Conservation (phyloP, 2,113 vertebrate genomes). For the Perca fluviatilis region DNA sequence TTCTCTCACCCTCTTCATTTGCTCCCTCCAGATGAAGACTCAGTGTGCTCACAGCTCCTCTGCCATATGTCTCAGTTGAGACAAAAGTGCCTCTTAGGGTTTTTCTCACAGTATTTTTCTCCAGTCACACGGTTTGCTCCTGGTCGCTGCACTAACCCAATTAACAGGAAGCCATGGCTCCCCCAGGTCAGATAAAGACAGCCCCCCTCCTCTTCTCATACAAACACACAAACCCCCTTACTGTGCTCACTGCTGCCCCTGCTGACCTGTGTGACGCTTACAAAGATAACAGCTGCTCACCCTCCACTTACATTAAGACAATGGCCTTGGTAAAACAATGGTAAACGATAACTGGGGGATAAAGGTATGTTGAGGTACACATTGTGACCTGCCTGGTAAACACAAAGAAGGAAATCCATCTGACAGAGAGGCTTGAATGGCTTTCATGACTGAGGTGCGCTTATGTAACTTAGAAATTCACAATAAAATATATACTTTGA, state of each 20-base stretch:
- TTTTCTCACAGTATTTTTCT: conserved; percentile 79
- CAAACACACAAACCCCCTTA: conserved; percentile 57
- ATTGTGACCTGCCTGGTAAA: conserved; percentile 4
- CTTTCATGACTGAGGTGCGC: not conserved
- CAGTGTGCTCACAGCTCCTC: conserved; percentile 73
- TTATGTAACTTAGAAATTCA: conserved; percentile 23
- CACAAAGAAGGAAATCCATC: conserved; percentile 3
- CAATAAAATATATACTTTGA: conserved; percentile 3
- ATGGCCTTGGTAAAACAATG: conserved; percentile 37
- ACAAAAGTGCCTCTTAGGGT: conserved; percentile 79
- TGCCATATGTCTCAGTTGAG: conserved; percentile 82
- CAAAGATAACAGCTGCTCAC: conserved; percentile 71
- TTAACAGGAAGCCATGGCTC: conserved; percentile 79
- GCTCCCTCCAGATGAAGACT: conserved; percentile 76
- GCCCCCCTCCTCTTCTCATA: conserved; percentile 16
- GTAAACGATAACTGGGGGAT: conserved; percentile 21
- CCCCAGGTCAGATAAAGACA: conserved; percentile 86
- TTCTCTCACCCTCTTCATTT: conserved; percentile 67
- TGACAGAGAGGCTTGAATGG: not conserved
- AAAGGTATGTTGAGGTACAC: conserved; percentile 5
- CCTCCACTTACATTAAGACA: conserved; percentile 62
- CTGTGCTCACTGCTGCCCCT: conserved; percentile 83
- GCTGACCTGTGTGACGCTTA: conserved; percentile 79
- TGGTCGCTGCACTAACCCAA: conserved; percentile 81
- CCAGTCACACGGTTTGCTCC: conserved; percentile 76